phyloP scores from a whole-genome alignment of 2,888 invertebrate genomes.

The Campoletis raptor region DNA sequence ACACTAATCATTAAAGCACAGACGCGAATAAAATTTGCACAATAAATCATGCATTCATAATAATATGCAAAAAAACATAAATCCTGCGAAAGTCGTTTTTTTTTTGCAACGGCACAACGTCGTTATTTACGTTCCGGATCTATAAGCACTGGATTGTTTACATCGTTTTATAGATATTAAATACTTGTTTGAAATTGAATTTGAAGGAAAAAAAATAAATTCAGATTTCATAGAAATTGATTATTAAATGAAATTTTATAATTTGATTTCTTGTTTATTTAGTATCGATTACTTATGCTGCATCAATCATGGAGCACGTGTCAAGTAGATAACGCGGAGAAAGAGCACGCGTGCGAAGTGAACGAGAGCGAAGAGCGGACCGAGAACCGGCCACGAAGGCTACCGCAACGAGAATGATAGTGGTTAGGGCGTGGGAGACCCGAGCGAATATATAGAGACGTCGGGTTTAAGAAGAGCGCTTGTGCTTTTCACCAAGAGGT shows the following conservation, averaged over 20 bases:
- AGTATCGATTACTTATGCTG: background rate
- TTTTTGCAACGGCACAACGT: background rate
- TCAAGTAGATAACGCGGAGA: conserved; percentile 58
- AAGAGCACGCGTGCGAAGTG: conserved; percentile 63
- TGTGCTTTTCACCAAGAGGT: conserved; percentile 62
- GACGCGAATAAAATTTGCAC: conserved; percentile 8
- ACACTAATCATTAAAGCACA: conserved; percentile 43
- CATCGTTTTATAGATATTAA: background rate
- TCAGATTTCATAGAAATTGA: background rate
- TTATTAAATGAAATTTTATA: background rate
- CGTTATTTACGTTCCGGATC: background rate
- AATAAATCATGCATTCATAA: conserved; percentile 6
- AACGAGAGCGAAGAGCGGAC: conserved; percentile 64
- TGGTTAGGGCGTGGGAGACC: conserved; percentile 74
- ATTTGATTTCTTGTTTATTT: conserved; percentile 1
- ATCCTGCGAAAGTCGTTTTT: background rate
- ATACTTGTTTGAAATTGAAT: background rate
- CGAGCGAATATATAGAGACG: conserved; percentile 67
- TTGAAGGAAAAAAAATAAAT: background rate
- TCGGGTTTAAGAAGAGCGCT: conserved; percentile 64
- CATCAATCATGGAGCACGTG: conserved; percentile 53
- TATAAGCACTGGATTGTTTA: background rate
- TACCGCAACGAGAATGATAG: conserved; percentile 75
- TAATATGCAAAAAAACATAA: conserved; percentile 1
- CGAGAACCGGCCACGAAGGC: conserved; percentile 72